Percentiles rank a stretch among this genome's conserved stretches.
Conservation (phyloP, 2,888 invertebrate genomes). For the Electrophaes corylata region DNA sequence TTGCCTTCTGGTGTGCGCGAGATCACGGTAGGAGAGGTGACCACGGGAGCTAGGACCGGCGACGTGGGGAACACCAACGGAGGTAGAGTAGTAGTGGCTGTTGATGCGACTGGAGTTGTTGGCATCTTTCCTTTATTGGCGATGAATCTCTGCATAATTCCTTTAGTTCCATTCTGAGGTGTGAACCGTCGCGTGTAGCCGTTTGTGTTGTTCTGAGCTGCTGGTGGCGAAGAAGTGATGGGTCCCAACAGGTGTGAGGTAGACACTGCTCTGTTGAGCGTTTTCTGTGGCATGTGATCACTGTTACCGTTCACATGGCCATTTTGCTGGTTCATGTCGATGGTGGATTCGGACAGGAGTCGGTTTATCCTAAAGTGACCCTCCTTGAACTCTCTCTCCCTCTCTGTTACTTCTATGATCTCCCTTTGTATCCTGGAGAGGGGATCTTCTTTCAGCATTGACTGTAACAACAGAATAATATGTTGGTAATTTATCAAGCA, state of each 20-base stretch:
- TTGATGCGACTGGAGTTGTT: slow-evolving; percentile 57
- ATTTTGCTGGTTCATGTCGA: slow-evolving; percentile 77
- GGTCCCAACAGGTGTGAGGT: slow-evolving; percentile 76
- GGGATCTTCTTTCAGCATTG: slow-evolving; percentile 87
- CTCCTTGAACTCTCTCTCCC: slow-evolving; percentile 91
- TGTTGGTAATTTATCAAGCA: neutral
- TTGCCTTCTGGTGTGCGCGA: slow-evolving; percentile 85
- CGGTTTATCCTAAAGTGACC: slow-evolving; percentile 80
- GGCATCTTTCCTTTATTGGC: slow-evolving; percentile 90
- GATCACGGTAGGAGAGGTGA: slow-evolving; percentile 59
- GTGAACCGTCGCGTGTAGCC: slow-evolving; percentile 85
- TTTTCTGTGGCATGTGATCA: slow-evolving; percentile 59
- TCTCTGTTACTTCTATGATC: slow-evolving; percentile 92
- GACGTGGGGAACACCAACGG: slow-evolving; percentile 67
- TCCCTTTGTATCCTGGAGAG: slow-evolving; percentile 94
- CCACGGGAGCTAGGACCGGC: slow-evolving; percentile 55
- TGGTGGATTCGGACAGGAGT: slow-evolving; percentile 75
- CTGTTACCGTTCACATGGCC: slow-evolving; percentile 75
- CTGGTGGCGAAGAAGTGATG: slow-evolving; percentile 64
- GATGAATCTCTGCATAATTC: slow-evolving; percentile 93
- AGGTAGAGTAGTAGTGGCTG: slow-evolving; percentile 52
- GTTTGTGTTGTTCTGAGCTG: slow-evolving; percentile 71
- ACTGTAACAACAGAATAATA: slow-evolving; percentile 63
- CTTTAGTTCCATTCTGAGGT: slow-evolving; percentile 87
- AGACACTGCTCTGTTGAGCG: slow-evolving; percentile 73